Evolutionary conservation across 2,113 vertebrate species (phyloP).

Genomic region (Buteo buteo): DNA sequence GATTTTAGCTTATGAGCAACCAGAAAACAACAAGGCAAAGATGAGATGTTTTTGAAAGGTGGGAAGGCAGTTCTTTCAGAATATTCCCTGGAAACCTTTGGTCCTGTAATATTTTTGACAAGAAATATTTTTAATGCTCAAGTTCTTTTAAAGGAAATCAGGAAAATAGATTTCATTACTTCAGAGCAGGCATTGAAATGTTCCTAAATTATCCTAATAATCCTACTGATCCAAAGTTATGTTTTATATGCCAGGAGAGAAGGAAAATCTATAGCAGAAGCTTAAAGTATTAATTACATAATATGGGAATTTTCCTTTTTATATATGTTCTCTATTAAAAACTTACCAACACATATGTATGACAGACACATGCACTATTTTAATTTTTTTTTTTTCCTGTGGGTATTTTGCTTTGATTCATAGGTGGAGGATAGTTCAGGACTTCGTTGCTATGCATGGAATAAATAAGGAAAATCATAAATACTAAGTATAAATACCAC

Average conservation of each 20-base stretch:
- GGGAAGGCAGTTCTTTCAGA: constrained; percentile 39
- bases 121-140: constrained; percentile 29
- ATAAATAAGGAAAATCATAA: background rate
- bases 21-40: constrained; percentile 71
- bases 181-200: background rate
- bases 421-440: background rate
- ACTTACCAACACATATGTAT: background rate
- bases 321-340: background rate
- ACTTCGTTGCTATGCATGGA: background rate
- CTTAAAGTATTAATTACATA: background rate
- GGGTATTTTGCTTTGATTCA: background rate
- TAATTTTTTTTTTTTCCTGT: background rate
- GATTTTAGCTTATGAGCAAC: constrained; percentile 56
- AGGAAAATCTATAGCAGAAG: background rate
- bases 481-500: background rate
- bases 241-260: background rate
- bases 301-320: background rate
- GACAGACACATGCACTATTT: background rate
- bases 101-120: constrained; percentile 23
- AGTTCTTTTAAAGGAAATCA: background rate
- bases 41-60: constrained; percentile 73
- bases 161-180: background rate
- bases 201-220: background rate
- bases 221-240: background rate
- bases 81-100: constrained; percentile 59